Evolutionary conservation across 2,888 invertebrate genomes (phyloP).

Genomic region (Stramonita haemastoma): DNA sequence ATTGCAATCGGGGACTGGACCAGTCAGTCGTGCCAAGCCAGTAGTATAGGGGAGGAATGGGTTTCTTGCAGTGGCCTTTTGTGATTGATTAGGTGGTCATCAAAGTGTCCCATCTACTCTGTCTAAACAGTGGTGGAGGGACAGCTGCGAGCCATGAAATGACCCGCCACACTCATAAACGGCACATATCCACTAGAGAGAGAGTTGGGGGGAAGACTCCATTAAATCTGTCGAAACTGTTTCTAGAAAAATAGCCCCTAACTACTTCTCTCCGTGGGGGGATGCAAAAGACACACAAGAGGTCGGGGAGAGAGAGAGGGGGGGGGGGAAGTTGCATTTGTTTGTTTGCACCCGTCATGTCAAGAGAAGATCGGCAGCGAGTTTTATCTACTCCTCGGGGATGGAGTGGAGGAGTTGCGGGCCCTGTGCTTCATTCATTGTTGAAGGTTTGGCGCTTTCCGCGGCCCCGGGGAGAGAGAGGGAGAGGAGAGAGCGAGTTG

Average conservation of each 20-base stretch:
- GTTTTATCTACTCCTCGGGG: constrained; percentile 23
- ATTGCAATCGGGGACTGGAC: constrained; percentile 23
- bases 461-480: background rate
- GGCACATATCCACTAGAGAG: background rate
- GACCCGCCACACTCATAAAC: background rate
- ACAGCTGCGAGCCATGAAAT: background rate
- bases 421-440: background rate
- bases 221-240: background rate
- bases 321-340: background rate
- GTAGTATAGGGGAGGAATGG: background rate
- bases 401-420: background rate
- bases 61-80: background rate
- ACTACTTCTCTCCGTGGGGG: background rate
- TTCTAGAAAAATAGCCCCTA: background rate
- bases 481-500: background rate
- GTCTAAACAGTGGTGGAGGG: constrained; percentile 5
- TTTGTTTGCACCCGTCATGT: constrained; percentile 32
- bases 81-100: constrained; percentile 29
- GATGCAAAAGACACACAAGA: background rate
- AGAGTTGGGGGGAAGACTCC: background rate
- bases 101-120: constrained; percentile 12
- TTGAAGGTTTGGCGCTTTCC: background rate
- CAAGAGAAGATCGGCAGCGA: background rate
- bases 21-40: background rate
- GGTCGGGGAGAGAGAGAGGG: background rate